Percentiles rank a stretch among this genome's conserved stretches.
phyloP scores from a whole-genome alignment of 2,113 vertebrate species.

The Neolamprologus brichardi region DNA sequence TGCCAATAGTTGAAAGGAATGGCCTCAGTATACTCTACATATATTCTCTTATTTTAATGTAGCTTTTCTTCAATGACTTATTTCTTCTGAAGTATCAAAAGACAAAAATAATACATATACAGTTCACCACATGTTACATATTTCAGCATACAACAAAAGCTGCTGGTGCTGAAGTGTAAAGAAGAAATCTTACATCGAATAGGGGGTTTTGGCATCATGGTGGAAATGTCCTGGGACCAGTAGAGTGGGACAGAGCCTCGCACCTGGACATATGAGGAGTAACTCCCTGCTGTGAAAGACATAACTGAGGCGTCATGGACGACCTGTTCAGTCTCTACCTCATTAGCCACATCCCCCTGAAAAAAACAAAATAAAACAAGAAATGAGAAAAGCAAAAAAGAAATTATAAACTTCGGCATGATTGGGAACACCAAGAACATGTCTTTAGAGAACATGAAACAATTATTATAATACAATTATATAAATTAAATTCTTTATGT shows the following conservation, averaged over 20 bases:
- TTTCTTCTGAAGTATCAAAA: neutral
- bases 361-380: slow-evolving; percentile 1
- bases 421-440: neutral
- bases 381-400: neutral
- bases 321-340: slow-evolving; percentile 98
- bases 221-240: slow-evolving; percentile 99
- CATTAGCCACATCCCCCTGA: slow-evolving; percentile 95
- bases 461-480: neutral
- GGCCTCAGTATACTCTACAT: neutral
- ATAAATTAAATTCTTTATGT: neutral
- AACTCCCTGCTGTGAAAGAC: slow-evolving; percentile 90
- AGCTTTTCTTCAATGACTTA: neutral
- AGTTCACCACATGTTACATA: neutral
- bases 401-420: neutral
- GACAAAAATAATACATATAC: neutral
- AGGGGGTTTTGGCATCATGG: slow-evolving; percentile 98
- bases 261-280: slow-evolving; percentile 95
- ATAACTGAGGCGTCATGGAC: slow-evolving; percentile 92
- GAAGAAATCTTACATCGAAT: slow-evolving; percentile 80
- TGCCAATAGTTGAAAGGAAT: neutral
- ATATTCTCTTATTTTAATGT: neutral
- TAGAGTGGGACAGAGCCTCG: slow-evolving; percentile 94
- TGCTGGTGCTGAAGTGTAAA: neutral
- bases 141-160: neutral
- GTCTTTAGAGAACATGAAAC: neutral